Percentiles rank a stretch among this genome's conserved stretches.
Conservation (phyloP, 2,113 vertebrate species). For the Platysteira castanea region DNA sequence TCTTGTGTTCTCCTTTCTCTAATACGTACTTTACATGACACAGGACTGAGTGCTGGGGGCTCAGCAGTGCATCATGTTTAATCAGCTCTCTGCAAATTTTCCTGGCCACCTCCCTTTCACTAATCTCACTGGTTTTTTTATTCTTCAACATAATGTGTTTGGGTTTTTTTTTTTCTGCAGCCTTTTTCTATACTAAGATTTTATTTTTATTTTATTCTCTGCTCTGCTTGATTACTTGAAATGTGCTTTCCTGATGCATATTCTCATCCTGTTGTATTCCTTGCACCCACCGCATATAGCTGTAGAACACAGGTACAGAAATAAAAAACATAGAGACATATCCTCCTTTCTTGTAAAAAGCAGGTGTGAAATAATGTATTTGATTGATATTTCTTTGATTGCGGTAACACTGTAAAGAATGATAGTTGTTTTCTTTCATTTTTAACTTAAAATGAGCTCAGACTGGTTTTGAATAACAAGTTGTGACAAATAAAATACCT, state of each 20-base stretch:
- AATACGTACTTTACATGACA: background rate
- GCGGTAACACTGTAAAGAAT: background rate
- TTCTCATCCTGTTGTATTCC: background rate
- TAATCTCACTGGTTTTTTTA: background rate
- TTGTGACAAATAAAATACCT: conserved; percentile 44
- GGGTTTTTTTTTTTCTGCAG: background rate
- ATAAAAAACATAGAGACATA: background rate
- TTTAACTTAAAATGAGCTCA: background rate
- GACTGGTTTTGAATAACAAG: background rate
- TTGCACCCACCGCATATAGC: background rate
- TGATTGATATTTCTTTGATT: background rate
- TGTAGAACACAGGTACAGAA: background rate
- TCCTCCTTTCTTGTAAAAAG: background rate
- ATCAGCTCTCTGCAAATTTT: background rate
- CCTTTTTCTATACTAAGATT: background rate
- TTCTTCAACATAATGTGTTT: background rate
- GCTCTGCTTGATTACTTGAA: background rate
- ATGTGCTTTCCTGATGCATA: background rate
- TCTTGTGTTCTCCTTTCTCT: background rate
- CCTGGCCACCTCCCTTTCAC: background rate
- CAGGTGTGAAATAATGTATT: background rate
- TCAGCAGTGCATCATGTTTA: background rate
- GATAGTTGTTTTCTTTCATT: background rate
- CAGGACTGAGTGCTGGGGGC: background rate
- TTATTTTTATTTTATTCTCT: background rate